phyloP scores from a whole-genome alignment of 2,113 vertebrate species.

The Lutjanus erythropterus region DNA sequence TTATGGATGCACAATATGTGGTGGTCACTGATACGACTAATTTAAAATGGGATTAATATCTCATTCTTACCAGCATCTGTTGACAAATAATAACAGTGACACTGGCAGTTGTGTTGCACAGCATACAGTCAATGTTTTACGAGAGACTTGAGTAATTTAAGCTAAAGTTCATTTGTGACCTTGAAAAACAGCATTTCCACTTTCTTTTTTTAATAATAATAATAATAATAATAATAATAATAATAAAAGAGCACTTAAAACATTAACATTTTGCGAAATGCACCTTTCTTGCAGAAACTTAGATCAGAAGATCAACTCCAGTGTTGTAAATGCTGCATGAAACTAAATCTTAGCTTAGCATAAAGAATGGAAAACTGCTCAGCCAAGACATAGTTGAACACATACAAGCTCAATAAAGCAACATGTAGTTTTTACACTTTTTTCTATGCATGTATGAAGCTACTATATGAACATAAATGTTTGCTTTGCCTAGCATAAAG shows the following conservation, averaged over 20 bases:
- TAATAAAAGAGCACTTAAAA: no score
- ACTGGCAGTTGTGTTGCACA: neutral
- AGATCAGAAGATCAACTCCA: neutral
- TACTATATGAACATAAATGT: no score
- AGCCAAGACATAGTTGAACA: neutral
- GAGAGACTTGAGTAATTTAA: neutral
- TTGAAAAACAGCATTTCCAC: neutral
- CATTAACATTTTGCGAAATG: neutral
- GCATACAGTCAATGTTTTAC: neutral
- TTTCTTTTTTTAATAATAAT: no score
- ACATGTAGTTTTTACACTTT: no score
- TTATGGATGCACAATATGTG: neutral
- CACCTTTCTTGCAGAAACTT: neutral
- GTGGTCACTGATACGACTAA: neutral
- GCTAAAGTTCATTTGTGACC: neutral
- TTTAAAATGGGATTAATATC: neutral
- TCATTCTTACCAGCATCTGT: conserved; percentile 1
- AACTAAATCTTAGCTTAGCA: neutral
- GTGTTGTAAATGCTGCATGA: neutral
- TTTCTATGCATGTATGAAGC: no score
- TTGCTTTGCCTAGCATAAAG: no score
- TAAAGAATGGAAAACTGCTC: neutral
- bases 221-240: no score
- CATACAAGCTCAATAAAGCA: no score
- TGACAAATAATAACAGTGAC: conserved; percentile 1